Evolutionary conservation across 2,113 vertebrate genomes (phyloP).

Genomic region (Lontra canadensis): DNA sequence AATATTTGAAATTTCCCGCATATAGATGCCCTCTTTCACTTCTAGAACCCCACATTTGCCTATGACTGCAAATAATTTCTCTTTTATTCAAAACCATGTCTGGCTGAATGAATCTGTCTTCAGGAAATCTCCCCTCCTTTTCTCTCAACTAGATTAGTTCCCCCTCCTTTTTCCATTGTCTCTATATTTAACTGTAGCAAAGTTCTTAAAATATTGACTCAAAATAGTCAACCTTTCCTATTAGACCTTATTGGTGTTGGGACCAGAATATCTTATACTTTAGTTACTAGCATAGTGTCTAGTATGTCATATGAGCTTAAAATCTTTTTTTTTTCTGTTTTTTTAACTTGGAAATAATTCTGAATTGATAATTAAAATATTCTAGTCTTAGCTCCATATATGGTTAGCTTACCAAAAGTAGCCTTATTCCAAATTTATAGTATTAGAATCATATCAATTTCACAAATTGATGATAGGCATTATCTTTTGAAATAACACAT

Average conservation of each 20-base stretch:
- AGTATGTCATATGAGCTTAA: background rate
- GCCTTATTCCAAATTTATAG: background rate
- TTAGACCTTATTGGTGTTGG: background rate
- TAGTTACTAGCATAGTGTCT: background rate
- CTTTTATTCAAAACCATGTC: background rate
- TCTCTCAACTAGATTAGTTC: background rate
- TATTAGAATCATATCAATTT: background rate
- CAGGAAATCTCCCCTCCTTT: background rate
- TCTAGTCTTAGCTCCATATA: background rate
- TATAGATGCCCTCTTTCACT: background rate
- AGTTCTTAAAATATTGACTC: background rate
- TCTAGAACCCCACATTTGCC: background rate
- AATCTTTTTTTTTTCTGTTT: background rate
- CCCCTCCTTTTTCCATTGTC: accelerated
- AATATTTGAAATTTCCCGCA: background rate
- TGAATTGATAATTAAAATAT: background rate
- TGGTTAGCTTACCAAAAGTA: background rate
- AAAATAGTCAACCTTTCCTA: background rate
- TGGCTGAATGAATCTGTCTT: background rate
- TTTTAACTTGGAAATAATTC: background rate
- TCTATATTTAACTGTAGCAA: background rate
- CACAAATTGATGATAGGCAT: background rate
- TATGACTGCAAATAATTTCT: background rate
- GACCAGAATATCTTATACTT: background rate
- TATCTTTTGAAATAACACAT: background rate